phyloP scores from a whole-genome alignment of 1,140 invertebrate genomes.

The Megalopta genalis region DNA sequence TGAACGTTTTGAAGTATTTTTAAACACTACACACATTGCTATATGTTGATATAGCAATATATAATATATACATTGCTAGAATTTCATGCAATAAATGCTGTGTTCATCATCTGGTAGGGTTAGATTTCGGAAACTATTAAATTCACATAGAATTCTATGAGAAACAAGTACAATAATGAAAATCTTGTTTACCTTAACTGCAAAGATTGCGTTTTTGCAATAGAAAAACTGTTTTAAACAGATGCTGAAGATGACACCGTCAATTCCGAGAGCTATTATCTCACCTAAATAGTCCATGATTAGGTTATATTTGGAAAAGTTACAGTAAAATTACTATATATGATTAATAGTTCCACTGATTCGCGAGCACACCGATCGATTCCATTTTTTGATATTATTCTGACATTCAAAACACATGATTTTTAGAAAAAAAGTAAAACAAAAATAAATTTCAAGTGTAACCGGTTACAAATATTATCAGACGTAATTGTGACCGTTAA shows the following conservation, averaged over 20 bases:
- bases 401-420: conserved; percentile 8
- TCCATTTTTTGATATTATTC: conserved; percentile 4
- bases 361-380: background rate
- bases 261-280: conserved; percentile 85
- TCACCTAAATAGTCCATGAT: conserved; percentile 83
- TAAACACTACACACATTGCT: conserved; percentile 13
- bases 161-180: conserved; percentile 22
- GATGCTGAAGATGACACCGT: conserved; percentile 85
- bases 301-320: conserved; percentile 60
- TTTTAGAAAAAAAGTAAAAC: conserved; percentile 16
- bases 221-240: conserved; percentile 86
- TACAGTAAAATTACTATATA: conserved; percentile 26
- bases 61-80: background rate
- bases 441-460: background rate
- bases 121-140: background rate
- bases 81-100: background rate
- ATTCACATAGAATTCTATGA: background rate
- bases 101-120: conserved; percentile 31
- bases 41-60: background rate
- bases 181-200: conserved; percentile 82
- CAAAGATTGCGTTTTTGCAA: conserved; percentile 84
- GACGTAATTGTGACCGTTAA: conserved; percentile 3
- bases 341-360: conserved; percentile 14
- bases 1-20: conserved; percentile 27
- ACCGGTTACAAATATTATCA: background rate